Base-by-base conservation (phyloP, 2,113 vertebrate species). In the rabbit (Oryctolagus cuniculus) region DNA sequence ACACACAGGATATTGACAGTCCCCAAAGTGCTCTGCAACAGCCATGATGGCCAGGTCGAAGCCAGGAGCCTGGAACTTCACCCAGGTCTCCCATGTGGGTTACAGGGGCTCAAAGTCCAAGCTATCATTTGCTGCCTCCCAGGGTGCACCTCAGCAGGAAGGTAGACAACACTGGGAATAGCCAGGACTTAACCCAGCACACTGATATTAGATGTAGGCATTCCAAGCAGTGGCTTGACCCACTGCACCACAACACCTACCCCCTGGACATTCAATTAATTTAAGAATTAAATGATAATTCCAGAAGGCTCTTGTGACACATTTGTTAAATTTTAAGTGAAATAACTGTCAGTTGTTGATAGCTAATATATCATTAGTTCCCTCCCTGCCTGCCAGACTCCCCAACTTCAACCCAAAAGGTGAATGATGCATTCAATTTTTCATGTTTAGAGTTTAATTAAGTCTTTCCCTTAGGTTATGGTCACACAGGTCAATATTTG, bases 391-490 rank as follows among this genome's bases (percentile, higher is more conserved):
- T 58, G n/a, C 19, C 24, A 36, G 31, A 93, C 38, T 72, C 34
- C 67, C 10, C 21, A 21, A 70, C 29, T 24, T 93, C 29, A 90
- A 10, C 73, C 73, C 31, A 58, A 84, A 77, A 72, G 31, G 16
- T 91, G 34, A 85, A 61, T 27, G 38, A 24, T 72, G 1, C 5
- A n/a, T 81, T 74, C 34, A 90, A 1, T 55, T 93, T 81, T 91
- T 95, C 83, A 81, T 66, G 53, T 72, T 84, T 69, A 85, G 79
- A 58, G 25, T 89, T 88, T 88, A 67, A 85, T 86, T 80, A 58
- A 34, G 27, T 77, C 44, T 92, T 95, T 82, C 38, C 34, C 24
- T 77, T 81, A 77, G 63, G 83, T 85, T 29, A 25, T 93, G 66
- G 34, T 13, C 2, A 34, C 29, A 55, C 12, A 70, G 29, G 67